These are phyloP conservation scores for Troilus luridus DNA, from an alignment of 2,888 invertebrate species.

Conservation along the genomic window DNA sequence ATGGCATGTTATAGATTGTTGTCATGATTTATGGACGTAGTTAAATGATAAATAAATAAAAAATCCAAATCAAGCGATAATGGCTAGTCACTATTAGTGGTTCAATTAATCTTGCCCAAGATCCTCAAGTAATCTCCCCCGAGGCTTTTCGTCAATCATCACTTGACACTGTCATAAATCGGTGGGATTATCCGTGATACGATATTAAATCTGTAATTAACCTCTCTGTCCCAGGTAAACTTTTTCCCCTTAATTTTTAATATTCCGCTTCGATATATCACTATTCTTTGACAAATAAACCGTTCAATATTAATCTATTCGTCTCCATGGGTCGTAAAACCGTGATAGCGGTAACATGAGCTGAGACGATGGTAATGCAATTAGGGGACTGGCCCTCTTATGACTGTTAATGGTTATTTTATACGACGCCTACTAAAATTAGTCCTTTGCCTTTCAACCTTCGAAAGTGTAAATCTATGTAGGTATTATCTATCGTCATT, in stretches of 20 bases:
- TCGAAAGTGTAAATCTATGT: neutral
- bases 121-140: neutral
- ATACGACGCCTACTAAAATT: neutral
- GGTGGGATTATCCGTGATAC: neutral
- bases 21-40: neutral
- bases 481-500: neutral
- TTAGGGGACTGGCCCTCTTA: neutral
- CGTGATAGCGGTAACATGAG: neutral
- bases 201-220: slow-evolving; percentile 35
- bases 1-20: neutral
- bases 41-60: neutral
- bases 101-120: neutral
- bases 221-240: neutral
- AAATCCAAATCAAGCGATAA: neutral
- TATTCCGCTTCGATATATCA: neutral
- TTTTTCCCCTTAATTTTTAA: neutral
- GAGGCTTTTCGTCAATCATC: slow-evolving; percentile 32
- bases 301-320: slow-evolving; percentile 31
- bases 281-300: neutral
- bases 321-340: neutral
- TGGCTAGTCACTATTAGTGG: slow-evolving; percentile 2
- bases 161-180: neutral
- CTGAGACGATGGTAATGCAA: neutral
- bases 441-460: neutral
- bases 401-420: slow-evolving; percentile 26